Evolutionary conservation across 2,888 invertebrate species (phyloP).

Genomic region (Hymenopus coronatus): DNA sequence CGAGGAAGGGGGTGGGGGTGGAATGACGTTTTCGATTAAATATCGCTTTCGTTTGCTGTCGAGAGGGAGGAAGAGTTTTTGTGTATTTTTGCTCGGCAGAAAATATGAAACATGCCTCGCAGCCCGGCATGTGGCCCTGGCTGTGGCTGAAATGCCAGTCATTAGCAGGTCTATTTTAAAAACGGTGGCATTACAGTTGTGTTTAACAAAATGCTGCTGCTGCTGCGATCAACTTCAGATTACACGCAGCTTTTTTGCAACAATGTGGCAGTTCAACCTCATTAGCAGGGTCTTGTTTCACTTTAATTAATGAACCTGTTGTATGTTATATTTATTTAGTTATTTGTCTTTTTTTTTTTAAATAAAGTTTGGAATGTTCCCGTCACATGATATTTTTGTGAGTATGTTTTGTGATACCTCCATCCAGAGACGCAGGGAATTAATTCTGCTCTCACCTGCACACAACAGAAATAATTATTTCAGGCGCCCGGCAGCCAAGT

Average conservation of each 20-base stretch:
- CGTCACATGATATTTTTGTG: neutral
- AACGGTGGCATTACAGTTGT: neutral
- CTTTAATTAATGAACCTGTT: neutral
- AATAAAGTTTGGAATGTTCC: neutral
- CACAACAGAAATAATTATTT: neutral
- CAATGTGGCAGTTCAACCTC: neutral
- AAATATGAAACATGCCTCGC: neutral
- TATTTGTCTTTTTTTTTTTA: neutral
- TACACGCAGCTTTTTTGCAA: neutral
- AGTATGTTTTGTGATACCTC: neutral
- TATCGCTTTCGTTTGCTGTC: neutral
- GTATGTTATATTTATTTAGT: neutral
- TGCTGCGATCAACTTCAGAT: neutral
- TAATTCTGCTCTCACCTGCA: neutral
- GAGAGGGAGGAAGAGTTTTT: neutral
- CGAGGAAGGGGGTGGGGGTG: neutral
- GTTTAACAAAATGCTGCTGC: neutral
- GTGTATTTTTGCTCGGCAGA: neutral
- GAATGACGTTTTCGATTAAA: conserved; percentile 18
- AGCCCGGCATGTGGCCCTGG: neutral
- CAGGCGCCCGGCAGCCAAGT: neutral
- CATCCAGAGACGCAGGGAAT: neutral
- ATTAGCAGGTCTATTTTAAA: neutral
- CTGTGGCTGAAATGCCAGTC: neutral
- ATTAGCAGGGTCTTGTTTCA: neutral